These are phyloP conservation scores for Papilio protenor DNA, from an alignment of 2,888 invertebrate species.

Conservation along the genomic window DNA sequence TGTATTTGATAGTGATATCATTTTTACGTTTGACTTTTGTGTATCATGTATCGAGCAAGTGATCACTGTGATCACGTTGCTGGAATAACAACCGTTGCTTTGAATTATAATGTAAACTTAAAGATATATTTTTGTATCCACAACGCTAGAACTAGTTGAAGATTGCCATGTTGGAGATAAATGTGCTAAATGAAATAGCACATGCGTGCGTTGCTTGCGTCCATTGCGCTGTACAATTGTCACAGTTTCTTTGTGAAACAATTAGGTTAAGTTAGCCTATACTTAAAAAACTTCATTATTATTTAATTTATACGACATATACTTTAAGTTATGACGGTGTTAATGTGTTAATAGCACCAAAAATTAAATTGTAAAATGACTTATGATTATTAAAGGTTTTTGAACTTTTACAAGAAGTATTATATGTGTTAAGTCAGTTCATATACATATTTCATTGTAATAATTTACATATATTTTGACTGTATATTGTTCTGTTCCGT, in stretches of 20 bases:
- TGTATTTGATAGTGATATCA: conserved; percentile 55
- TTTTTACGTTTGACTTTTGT: conserved; percentile 56
- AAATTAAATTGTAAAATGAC: too few species aligned
- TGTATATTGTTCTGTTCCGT: neutral
- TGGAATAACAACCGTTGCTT: conserved; percentile 14
- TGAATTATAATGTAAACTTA: neutral
- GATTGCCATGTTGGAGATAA: conserved; percentile 36
- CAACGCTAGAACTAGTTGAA: neutral
- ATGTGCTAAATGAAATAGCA: conserved; percentile 33
- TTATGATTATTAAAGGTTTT: too few species aligned
- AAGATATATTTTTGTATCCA: conserved; percentile 19
- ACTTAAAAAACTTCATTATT: neutral
- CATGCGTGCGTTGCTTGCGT: conserved; percentile 14
- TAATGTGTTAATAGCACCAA: too few species aligned
- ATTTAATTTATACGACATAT: neutral
- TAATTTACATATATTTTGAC: neutral
- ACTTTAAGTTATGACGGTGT: too few species aligned
- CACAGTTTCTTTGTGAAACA: conserved; percentile 19
- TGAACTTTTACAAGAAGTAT: too few species aligned
- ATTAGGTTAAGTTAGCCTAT: neutral
- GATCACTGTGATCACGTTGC: conserved; percentile 5
- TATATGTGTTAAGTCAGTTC: neutral
- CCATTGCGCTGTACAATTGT: conserved; percentile 4
- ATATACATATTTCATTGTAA: neutral
- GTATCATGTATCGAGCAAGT: conserved; percentile 49